Conservation (phyloP, 2,888 invertebrate species). For the Autographa pulchrina region DNA sequence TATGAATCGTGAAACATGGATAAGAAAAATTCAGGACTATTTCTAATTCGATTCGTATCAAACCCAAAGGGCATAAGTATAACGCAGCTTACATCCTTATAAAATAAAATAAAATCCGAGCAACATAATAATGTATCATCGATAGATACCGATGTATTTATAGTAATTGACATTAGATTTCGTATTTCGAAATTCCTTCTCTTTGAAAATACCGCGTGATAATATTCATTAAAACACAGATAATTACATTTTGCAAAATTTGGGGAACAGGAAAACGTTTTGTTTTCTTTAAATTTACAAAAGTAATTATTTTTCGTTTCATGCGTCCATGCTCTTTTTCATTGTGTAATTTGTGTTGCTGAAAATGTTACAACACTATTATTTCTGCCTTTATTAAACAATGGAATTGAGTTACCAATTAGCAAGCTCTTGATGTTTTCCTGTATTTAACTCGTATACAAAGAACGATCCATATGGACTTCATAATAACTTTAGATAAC, state of each 20-base stretch:
- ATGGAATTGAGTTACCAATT: conserved; percentile 32
- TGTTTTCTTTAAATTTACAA: neutral
- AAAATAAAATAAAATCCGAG: too few species aligned
- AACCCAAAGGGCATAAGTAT: too few species aligned
- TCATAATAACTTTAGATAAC: neutral
- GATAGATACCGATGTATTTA: too few species aligned
- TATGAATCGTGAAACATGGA: too few species aligned
- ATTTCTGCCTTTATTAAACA: conserved; percentile 7
- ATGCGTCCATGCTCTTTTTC: neutral
- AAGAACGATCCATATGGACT: conserved; percentile 23
- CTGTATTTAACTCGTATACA: conserved; percentile 9
- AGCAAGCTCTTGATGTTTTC: conserved; percentile 14
- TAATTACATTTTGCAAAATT: conserved; percentile 4
- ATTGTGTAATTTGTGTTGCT: conserved; percentile 2
- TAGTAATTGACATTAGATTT: too few species aligned
- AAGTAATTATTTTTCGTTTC: conserved; percentile 1
- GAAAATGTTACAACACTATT: conserved; percentile 2
- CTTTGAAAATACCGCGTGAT: neutral
- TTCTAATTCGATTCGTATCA: too few species aligned
- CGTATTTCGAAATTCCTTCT: neutral
- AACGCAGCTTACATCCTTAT: too few species aligned
- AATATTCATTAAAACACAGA: conserved; percentile 4
- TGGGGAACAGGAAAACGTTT: neutral
- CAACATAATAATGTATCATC: too few species aligned
- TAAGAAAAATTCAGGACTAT: too few species aligned